Percentiles rank a stretch among this genome's conserved stretches.
These are phyloP conservation scores for Lamprologus callipterus DNA, from an alignment of 2,113 vertebrate genomes.

Conservation along the genomic window DNA sequence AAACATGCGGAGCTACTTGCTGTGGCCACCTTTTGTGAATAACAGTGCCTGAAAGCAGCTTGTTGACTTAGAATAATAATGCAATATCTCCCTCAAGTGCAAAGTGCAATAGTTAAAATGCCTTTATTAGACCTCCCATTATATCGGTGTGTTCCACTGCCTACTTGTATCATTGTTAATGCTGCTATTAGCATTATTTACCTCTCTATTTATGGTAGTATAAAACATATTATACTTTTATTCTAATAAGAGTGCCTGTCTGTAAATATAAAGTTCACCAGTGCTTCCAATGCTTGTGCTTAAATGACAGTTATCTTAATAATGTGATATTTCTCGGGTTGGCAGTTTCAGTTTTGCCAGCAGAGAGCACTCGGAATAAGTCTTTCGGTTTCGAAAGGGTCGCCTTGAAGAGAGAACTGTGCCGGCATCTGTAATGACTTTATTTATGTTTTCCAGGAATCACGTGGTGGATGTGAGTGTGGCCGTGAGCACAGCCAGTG, in stretches of 20 bases:
- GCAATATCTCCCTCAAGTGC: neutral
- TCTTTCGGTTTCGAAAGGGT: neutral
- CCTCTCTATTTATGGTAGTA: neutral
- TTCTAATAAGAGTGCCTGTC: neutral
- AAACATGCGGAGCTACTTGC: neutral
- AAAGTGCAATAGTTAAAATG: neutral
- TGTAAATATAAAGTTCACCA: neutral
- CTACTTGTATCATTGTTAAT: neutral
- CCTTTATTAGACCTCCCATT: neutral
- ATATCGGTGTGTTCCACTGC: rapidly evolving
- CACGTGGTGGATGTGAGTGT: constrained; percentile 93
- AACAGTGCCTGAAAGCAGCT: neutral
- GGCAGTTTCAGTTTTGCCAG: neutral
- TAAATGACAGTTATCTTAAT: neutral
- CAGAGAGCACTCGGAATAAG: neutral
- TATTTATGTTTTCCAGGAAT: constrained; percentile 72
- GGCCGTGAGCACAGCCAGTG: constrained; percentile 88
- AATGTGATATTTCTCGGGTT: neutral
- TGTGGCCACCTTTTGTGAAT: neutral
- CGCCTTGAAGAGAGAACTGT: neutral
- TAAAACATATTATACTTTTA: neutral
- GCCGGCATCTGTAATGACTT: neutral
- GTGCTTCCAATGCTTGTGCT: neutral
- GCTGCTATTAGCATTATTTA: neutral
- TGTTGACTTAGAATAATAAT: neutral